Evolutionary conservation across 2,797 vertebrate species (phyloP).

Genomic region (Sebastiscus albofasciatus): DNA sequence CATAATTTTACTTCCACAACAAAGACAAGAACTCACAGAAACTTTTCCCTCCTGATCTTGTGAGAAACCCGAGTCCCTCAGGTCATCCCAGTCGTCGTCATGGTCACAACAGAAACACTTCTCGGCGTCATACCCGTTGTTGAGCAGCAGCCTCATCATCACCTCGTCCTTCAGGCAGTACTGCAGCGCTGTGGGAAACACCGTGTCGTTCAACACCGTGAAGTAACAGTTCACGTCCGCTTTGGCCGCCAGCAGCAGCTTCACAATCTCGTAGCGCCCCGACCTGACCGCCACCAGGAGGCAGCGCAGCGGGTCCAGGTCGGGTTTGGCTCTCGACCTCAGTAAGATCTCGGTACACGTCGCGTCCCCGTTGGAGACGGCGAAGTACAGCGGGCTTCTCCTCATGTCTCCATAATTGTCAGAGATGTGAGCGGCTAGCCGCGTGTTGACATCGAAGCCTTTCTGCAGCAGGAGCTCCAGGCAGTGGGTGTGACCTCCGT

Average conservation of each 20-base stretch:
- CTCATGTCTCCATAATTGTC: constrained; percentile 85
- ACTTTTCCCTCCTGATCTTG: constrained; percentile 49
- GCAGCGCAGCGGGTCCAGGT: constrained; percentile 88
- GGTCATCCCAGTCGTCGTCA: constrained; percentile 56
- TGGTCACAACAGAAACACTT: constrained; percentile 50
- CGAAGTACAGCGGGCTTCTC: constrained; percentile 78
- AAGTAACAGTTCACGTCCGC: constrained; percentile 92
- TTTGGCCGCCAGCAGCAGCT: constrained; percentile 81
- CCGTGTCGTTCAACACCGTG: constrained; percentile 85
- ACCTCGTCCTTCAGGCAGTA: constrained; percentile 89
- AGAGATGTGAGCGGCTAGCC: constrained; percentile 82
- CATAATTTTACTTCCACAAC: not conserved
- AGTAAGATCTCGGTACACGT: constrained; percentile 38
- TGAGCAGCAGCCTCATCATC: constrained; percentile 82
- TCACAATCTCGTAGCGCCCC: constrained; percentile 84
- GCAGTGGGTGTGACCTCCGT: constrained; percentile 86
- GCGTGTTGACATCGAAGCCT: constrained; percentile 83
- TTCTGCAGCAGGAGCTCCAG: constrained; percentile 85
- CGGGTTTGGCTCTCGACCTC: constrained; percentile 49
- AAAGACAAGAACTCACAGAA: constrained; percentile 54
- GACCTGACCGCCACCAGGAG: constrained; percentile 88
- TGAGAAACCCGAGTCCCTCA: not conserved
- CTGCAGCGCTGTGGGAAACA: constrained; percentile 90
- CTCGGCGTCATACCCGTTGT: constrained; percentile 80
- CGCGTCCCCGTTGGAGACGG: constrained; percentile 39